phyloP scores from a whole-genome alignment of 1,140 invertebrate species.

The Drosophila subpulchrella region DNA sequence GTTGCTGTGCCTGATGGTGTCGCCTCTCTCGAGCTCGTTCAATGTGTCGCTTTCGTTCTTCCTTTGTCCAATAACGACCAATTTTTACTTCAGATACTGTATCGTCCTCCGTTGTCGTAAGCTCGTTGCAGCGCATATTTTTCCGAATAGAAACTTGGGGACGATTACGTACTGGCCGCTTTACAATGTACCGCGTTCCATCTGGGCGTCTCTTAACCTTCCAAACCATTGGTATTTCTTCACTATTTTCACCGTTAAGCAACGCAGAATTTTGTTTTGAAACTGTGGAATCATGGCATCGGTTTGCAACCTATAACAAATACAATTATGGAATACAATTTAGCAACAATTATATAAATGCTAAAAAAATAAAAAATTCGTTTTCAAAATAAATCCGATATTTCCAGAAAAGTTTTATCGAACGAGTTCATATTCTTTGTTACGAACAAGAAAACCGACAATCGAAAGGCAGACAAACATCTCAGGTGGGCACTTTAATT shows the following conservation, averaged over 20 bases:
- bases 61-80: slow-evolving; percentile 92
- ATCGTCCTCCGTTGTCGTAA: slow-evolving; percentile 92
- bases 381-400: too few species aligned
- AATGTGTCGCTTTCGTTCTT: slow-evolving; percentile 91
- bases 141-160: slow-evolving; percentile 80
- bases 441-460: too few species aligned
- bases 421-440: too few species aligned
- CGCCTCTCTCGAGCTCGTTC: slow-evolving; percentile 89
- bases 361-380: too few species aligned
- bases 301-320: slow-evolving; percentile 53
- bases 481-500: too few species aligned
- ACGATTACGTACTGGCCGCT: slow-evolving; percentile 89
- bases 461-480: too few species aligned
- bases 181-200: slow-evolving; percentile 91
- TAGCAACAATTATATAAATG: too few species aligned
- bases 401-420: too few species aligned
- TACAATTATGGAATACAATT: background rate
- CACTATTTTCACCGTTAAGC: slow-evolving; percentile 24
- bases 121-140: slow-evolving; percentile 88
- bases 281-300: slow-evolving; percentile 13
- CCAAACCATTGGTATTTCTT: slow-evolving; percentile 88
- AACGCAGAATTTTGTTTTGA: slow-evolving; percentile 37
- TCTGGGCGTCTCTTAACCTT: slow-evolving; percentile 92
- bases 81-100: slow-evolving; percentile 92
- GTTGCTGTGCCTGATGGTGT: slow-evolving; percentile 85